Percentiles rank a stretch among this genome's conserved stretches.
Conservation (phyloP, 2,113 vertebrate species). For the Myotis brandtii region DNA sequence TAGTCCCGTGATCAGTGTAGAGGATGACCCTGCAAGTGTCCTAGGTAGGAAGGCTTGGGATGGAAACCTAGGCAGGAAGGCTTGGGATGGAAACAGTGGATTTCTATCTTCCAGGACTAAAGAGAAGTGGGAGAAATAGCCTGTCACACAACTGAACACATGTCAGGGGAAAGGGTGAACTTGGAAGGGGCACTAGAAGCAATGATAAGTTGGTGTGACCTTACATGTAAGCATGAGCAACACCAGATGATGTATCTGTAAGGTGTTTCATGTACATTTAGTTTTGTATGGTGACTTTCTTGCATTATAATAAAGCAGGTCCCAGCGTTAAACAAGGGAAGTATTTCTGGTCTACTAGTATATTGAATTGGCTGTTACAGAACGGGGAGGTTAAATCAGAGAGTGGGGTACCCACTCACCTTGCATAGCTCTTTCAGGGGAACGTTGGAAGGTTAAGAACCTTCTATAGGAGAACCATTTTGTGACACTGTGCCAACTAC, state of each 20-base stretch:
- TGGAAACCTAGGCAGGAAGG: neutral
- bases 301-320: neutral
- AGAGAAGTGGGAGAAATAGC: neutral
- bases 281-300: neutral
- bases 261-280: conserved; percentile 15
- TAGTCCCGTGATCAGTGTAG: neutral
- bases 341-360: neutral
- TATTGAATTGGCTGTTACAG: neutral
- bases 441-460: conserved; percentile 4
- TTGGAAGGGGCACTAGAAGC: neutral
- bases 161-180: neutral
- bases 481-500: neutral
- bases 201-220: neutral
- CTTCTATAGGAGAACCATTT: neutral
- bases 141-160: neutral
- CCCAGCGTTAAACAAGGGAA: neutral
- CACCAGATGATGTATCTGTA: neutral
- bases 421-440: neutral
- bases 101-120: neutral
- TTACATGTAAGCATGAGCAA: neutral
- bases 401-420: neutral
- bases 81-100: neutral
- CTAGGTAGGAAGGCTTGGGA: neutral
- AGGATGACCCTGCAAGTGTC: neutral
- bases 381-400: neutral